Conservation (phyloP, 2,888 invertebrate genomes). For the Hirtodrosophila histrioides region DNA sequence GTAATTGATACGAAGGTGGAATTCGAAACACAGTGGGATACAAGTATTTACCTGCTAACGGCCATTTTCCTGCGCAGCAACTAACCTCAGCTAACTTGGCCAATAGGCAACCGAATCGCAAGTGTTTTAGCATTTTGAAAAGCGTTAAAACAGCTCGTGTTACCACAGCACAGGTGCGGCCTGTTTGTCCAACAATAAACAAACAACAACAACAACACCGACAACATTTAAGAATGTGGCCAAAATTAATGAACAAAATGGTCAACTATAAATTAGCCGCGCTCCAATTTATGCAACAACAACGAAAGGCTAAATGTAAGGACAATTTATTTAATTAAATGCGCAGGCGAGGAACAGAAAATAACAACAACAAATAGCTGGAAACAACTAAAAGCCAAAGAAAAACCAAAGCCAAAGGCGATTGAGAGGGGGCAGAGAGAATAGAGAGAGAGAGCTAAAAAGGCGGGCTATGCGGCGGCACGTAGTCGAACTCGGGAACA, state of each 20-base stretch:
- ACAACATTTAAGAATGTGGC: slow-evolving; percentile 27
- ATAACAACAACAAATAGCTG: slow-evolving; percentile 18
- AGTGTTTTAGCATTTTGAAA: slow-evolving; percentile 23
- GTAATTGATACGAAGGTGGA: too few species aligned
- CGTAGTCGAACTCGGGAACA: slow-evolving; percentile 3
- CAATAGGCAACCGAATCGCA: slow-evolving; percentile 12
- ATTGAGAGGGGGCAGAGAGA: slow-evolving; percentile 14
- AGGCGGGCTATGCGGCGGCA: slow-evolving; percentile 50
- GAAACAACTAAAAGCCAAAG: slow-evolving; percentile 16
- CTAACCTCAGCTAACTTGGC: slow-evolving; percentile 38
- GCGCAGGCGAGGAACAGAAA: slow-evolving; percentile 43
- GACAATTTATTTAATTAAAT: slow-evolving; percentile 79
- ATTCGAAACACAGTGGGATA: too few species aligned
- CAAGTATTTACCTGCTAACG: too few species aligned
- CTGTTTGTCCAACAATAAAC: slow-evolving; percentile 6
- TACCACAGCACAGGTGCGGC: slow-evolving; percentile 45
- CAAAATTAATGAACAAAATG: slow-evolving; percentile 70
- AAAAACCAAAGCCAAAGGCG: slow-evolving; percentile 35
- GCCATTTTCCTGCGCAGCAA: slow-evolving; percentile 4
- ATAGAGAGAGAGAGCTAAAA: slow-evolving; percentile 30
- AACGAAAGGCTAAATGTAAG: slow-evolving; percentile 55
- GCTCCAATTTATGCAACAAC: slow-evolving; percentile 66
- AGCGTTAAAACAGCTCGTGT: slow-evolving; percentile 9
- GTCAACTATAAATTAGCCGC: slow-evolving; percentile 70
- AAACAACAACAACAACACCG: slow-evolving; percentile 6